phyloP scores from a whole-genome alignment of 1,140 invertebrate species.

The Leguminivora glycinivorella region DNA sequence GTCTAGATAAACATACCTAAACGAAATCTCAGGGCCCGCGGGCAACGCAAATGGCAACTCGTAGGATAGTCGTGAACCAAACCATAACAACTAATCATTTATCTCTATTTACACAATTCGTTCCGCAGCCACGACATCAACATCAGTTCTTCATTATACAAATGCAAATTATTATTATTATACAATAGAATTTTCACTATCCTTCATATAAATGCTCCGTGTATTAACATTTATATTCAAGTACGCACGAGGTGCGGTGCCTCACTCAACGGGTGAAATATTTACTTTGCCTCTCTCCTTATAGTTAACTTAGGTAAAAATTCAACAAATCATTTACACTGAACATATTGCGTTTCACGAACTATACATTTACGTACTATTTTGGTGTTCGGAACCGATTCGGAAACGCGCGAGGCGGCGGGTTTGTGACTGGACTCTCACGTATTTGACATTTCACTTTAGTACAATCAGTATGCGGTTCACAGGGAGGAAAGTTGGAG shows the following conservation, averaged over 20 bases:
- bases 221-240: slow-evolving; percentile 46
- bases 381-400: slow-evolving; percentile 72
- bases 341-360: slow-evolving; percentile 67
- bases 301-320: slow-evolving; percentile 45
- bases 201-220: slow-evolving; percentile 65
- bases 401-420: slow-evolving; percentile 41
- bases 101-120: slow-evolving; percentile 57
- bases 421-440: slow-evolving; percentile 33
- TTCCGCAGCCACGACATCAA: slow-evolving; percentile 43
- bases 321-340: slow-evolving; percentile 72
- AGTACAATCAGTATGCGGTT: slow-evolving; percentile 17
- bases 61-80: slow-evolving; percentile 55
- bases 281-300: slow-evolving; percentile 43
- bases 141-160: slow-evolving; percentile 59
- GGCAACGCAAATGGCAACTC: slow-evolving; percentile 61
- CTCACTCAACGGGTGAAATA: slow-evolving; percentile 75
- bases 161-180: slow-evolving; percentile 60
- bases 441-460: slow-evolving; percentile 28
- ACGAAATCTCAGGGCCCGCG: slow-evolving; percentile 66
- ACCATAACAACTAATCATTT: slow-evolving; percentile 50
- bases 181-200: slow-evolving; percentile 50
- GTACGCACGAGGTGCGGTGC: slow-evolving; percentile 52
- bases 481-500: background rate
- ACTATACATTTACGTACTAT: slow-evolving; percentile 68
- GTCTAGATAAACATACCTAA: slow-evolving; percentile 51